A percentile compares a stretch with the other conserved stretches of the same genome.
Conservation (phyloP, 2,797 vertebrate species). For the Muraenolepis orangiensis region DNA sequence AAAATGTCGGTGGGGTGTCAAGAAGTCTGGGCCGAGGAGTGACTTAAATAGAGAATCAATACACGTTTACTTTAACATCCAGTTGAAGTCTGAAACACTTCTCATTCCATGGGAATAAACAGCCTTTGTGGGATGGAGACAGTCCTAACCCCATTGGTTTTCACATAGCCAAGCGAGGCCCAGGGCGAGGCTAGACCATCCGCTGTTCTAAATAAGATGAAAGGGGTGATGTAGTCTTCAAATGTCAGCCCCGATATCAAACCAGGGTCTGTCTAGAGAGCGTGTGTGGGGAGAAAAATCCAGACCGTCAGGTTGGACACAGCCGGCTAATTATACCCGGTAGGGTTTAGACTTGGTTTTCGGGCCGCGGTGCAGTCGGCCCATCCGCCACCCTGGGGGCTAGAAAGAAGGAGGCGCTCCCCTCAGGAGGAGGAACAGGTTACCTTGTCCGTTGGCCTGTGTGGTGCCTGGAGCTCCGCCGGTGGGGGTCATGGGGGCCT, state of each 20-base stretch:
- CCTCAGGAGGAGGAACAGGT: background rate
- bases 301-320: too few species aligned
- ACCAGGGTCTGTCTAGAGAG: constrained; percentile 69
- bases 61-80: too few species aligned
- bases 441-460: constrained; percentile 97
- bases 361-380: too few species aligned
- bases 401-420: too few species aligned
- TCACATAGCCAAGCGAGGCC: background rate
- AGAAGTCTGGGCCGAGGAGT: too few species aligned
- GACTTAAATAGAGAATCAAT: too few species aligned
- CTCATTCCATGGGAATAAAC: constrained; percentile 2
- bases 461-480: constrained; percentile 85
- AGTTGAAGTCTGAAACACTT: too few species aligned
- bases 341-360: too few species aligned
- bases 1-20: too few species aligned
- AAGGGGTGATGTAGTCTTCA: constrained; percentile 38
- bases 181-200: background rate
- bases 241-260: constrained; percentile 58
- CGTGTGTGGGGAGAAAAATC: constrained; percentile 53
- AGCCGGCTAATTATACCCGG: too few species aligned
- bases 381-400: too few species aligned
- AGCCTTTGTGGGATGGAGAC: background rate
- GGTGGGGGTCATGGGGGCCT: constrained; percentile 91
- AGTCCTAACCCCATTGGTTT: background rate
- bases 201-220: background rate